Evolutionary conservation across 2,888 invertebrate species (phyloP).

Genomic region (Dynastes grantii): DNA sequence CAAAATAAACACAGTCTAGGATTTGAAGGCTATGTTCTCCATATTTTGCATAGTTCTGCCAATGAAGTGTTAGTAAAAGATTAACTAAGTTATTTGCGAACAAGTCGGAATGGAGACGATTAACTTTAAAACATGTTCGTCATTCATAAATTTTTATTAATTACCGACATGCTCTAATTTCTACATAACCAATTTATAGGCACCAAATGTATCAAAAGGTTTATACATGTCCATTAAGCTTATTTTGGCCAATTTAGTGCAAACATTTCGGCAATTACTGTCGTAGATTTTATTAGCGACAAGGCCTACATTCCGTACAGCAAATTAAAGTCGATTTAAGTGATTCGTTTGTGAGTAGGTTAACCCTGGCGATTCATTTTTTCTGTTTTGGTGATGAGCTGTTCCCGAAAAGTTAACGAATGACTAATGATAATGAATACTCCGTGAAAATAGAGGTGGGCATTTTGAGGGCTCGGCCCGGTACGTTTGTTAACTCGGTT

Average conservation of each 20-base stretch:
- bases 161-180: slow-evolving; percentile 8
- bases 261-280: slow-evolving; percentile 28
- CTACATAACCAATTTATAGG: slow-evolving; percentile 1
- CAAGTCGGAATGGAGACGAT: not conserved
- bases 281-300: slow-evolving; percentile 19
- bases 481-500: too few relatives aligned
- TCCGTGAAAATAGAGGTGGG: too few relatives aligned
- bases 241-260: slow-evolving; percentile 26
- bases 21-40: too few relatives aligned
- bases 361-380: slow-evolving; percentile 16
- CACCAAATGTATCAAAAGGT: slow-evolving; percentile 16
- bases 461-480: too few relatives aligned
- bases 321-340: slow-evolving; percentile 21
- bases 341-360: slow-evolving; percentile 34
- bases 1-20: too few relatives aligned
- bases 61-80: not conserved
- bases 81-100: not conserved
- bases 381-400: not conserved
- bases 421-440: too few relatives aligned
- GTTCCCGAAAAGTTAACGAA: not conserved
- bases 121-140: slow-evolving; percentile 1
- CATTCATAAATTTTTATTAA: slow-evolving; percentile 25
- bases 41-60: too few relatives aligned
- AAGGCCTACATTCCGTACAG: slow-evolving; percentile 12
- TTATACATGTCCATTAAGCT: not conserved